Base-by-base conservation (phyloP, 2,797 vertebrate genomes). In the Picus viridis region DNA sequence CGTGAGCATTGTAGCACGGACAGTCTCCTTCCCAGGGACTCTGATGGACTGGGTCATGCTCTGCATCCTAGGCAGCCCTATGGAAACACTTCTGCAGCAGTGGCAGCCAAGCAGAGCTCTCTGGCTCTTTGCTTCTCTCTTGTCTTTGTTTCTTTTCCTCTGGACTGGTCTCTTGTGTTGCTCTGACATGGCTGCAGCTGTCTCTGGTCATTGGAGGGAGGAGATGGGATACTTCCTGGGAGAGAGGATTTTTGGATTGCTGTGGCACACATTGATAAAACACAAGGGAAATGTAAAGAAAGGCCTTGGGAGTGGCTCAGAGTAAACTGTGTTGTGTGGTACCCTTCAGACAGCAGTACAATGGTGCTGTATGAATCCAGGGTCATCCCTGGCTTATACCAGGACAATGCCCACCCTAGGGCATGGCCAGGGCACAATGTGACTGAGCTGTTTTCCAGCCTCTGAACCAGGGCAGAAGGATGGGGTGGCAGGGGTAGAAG, bases 371-470 rank as follows among this genome's bases (percentile, higher is more conserved):
- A 7, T 54, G 69, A 43, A 0, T 0, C 8, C 32, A 43, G 45
- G 16, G 53, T 63, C 23, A 64, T 54, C 34, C 7, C 13, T 3
- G 9, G 0, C 8, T 78, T 36, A 49, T 7, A 54, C 23, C 13
- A 49, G 59, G n/a, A 36, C 1, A 1, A 29, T 56, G 20, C 8
- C 59, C 1, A 3, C 39, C 27, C 24, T 24, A 61, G 54, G 39
- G 45, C 10, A 16, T 3, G 7, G 34, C 13, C 10, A 15, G 51
- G 34, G 8, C 19, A 5, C 1, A 1, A 3, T 0, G 6, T 61
- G 59, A 68, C 27, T 1, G 3, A 77, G 9, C 51, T 24, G 23
- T 51, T n/a, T 70, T 65, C 57, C 3, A 9, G 39, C 34, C 18
- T 83, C 43, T 69, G 62, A 89, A 4, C 0, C 1, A 0, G 47